A percentile compares a stretch with the other conserved stretches of the same genome.
Conservation (phyloP, 2,113 vertebrate species). For the Phalacrocorax pelagicus region DNA sequence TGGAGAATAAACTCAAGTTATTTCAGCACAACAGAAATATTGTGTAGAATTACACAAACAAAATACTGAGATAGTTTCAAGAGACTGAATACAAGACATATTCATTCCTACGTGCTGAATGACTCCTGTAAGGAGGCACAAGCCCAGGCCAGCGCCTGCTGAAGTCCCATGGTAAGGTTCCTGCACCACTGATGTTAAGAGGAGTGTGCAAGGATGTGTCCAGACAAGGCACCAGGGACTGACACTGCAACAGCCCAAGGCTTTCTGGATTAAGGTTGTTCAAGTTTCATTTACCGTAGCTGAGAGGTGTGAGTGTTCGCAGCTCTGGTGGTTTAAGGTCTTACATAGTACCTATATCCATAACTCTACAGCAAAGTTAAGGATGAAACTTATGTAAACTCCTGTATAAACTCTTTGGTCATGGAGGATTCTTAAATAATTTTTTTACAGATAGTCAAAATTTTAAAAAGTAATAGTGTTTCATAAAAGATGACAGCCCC, state of each 20-base stretch:
- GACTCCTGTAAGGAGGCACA: background rate
- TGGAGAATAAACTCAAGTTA: background rate
- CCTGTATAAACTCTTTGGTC: background rate
- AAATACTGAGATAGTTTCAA: background rate
- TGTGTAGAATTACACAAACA: background rate
- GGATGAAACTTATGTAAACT: background rate
- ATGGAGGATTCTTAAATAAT: background rate
- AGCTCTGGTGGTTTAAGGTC: background rate
- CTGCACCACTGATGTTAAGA: background rate
- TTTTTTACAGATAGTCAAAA: background rate
- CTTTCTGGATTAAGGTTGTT: background rate
- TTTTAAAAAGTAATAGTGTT: background rate
- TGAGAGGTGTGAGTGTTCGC: background rate
- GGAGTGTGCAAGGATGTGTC: background rate
- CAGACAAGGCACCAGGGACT: background rate
- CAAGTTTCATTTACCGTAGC: background rate
- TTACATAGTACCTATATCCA: background rate
- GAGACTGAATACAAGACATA: background rate
- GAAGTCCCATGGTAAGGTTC: background rate
- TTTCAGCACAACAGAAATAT: background rate
- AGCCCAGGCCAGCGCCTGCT: background rate
- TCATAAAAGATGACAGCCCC: background rate
- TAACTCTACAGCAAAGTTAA: background rate
- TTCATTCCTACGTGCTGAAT: background rate
- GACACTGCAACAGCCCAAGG: background rate